Percentiles rank a stretch among this genome's conserved stretches.
Evolutionary conservation across 2,113 vertebrate species (phyloP).

Genomic region (Pelecanus crispus): DNA sequence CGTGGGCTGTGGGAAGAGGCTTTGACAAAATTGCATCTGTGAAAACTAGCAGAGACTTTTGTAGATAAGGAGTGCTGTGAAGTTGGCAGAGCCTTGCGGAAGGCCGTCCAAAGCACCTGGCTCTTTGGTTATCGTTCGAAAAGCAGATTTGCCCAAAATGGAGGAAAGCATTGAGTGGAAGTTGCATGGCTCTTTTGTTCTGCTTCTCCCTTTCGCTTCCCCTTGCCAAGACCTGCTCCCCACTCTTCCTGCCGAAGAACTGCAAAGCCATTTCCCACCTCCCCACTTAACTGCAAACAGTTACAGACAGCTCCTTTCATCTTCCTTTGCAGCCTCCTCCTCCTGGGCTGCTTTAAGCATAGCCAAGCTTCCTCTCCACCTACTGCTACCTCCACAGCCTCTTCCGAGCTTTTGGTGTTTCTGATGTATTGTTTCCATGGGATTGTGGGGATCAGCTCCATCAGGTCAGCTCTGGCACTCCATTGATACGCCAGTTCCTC

Average conservation of each 20-base stretch:
- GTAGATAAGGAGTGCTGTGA: not conserved
- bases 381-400: not conserved
- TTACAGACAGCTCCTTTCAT: slow-evolving; percentile 4
- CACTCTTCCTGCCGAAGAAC: not conserved
- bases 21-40: not conserved
- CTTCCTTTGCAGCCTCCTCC: not conserved
- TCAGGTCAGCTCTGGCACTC: not conserved
- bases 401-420: not conserved
- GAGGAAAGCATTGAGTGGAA: slow-evolving; percentile 7
- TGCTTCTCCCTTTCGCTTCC: not conserved
- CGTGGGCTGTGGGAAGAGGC: not conserved
- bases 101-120: slow-evolving; percentile 41
- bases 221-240: slow-evolving; percentile 30
- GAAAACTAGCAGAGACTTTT: not conserved
- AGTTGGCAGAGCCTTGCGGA: slow-evolving; percentile 5
- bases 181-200: slow-evolving; percentile 45
- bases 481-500: not conserved
- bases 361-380: slow-evolving; percentile 1
- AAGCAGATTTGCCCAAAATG: not conserved
- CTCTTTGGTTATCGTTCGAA: not conserved
- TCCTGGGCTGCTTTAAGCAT: not conserved
- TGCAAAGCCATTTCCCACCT: slow-evolving; percentile 2
- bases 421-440: not conserved
- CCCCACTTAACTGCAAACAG: not conserved
- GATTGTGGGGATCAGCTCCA: not conserved